Evolutionary conservation across 2,888 invertebrate genomes (phyloP).

Genomic region (Biston stratarius): DNA sequence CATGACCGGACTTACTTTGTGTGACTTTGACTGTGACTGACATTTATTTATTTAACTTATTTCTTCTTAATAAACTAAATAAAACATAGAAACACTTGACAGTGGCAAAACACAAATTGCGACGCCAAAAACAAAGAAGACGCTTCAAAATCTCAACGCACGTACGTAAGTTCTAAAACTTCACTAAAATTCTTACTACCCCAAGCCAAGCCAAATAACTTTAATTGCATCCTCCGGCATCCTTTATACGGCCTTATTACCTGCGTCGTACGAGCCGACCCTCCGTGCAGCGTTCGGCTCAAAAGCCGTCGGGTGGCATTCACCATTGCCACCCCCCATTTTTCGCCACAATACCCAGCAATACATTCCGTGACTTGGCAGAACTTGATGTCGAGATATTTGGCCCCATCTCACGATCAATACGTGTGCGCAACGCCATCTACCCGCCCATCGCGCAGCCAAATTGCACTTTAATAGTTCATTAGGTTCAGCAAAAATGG

Average conservation of each 20-base stretch:
- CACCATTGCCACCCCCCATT: constrained; percentile 78
- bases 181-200: constrained; percentile 31
- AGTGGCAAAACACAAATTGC: too few relatives aligned
- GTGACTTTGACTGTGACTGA: too few relatives aligned
- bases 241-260: constrained; percentile 24
- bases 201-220: constrained; percentile 38
- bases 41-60: too few relatives aligned
- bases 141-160: constrained; percentile 1
- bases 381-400: constrained; percentile 76
- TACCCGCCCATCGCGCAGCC: constrained; percentile 81
- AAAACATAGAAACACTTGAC: too few relatives aligned
- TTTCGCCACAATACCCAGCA: constrained; percentile 84
- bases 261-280: constrained; percentile 28
- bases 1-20: too few relatives aligned
- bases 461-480: constrained; percentile 87
- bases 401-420: constrained; percentile 81
- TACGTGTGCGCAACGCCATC: constrained; percentile 84
- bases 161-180: constrained; percentile 2
- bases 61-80: too few relatives aligned
- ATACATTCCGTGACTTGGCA: constrained; percentile 86
- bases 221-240: constrained; percentile 42
- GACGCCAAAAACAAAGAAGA: not conserved
- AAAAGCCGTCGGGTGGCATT: constrained; percentile 64
- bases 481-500: constrained; percentile 85
- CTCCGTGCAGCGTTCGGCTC: constrained; percentile 38